Evolutionary conservation across 2,888 invertebrate genomes (phyloP), one percentile per base, ranked within the genome.

Genomic region (Stramonita haemastoma): DNA sequence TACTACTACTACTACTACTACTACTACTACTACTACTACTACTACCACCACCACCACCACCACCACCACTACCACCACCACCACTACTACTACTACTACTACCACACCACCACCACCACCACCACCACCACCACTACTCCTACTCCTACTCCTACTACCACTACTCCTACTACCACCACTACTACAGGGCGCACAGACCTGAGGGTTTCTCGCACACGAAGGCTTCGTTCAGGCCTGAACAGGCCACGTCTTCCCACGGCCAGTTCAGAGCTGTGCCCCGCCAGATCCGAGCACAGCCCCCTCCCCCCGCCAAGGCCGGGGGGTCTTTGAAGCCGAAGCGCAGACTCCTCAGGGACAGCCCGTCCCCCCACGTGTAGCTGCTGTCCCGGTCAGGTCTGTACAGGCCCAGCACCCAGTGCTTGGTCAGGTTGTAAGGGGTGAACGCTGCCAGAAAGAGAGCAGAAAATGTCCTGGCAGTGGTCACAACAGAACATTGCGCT

Each of bases 301-400:
- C 32, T 17, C 46, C 46, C 13, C 73, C 73, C 32, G 8, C 32
- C 19, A 17, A 32, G 32, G 34, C 83, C 22, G 26, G 1, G 83
- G 46, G 32, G 13, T 32, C 5, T 15, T 2, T 15, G 32, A 46
- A 26, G 46, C 0, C 0, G 83, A 83, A 83, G 57, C 1, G 4
- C 15, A 29, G 2, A 13, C 29, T n/a, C n/a, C 29, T 26, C 22
- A 57, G 56, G 84, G 84, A 8, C 26, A 36, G 34, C 2, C 84
- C 84, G 22, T 84, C 84, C n/a, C 56, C 84, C 84, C 84, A 84
- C 56, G 29, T 84, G 56, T n/a, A 84, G 29, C 57, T 56, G 11
- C 8, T 19, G 56, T 6, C 6, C 4, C 19, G 13, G 84, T 57
- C 84, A 29, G 84, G 84, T 0, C 57, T n/a, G 84, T 57, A 29